Percentiles rank a stretch among this genome's conserved stretches.
Conservation (phyloP, 1,140 invertebrate genomes). For the Choristoneura fumiferana region DNA sequence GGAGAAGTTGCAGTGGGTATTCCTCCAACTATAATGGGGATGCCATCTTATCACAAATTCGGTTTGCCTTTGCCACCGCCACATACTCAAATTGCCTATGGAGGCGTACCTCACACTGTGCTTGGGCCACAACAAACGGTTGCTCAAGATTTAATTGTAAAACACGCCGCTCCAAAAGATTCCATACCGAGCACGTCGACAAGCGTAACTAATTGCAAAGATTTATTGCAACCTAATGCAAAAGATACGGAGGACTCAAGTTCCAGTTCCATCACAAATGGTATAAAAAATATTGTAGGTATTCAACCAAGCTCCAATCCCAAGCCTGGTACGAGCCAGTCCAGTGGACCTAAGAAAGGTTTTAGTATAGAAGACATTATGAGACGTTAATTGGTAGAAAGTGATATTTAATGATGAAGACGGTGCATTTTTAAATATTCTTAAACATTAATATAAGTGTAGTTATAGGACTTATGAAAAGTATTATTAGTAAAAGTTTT, state of each 20-base stretch:
- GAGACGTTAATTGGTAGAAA: constrained; percentile 77
- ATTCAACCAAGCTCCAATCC: constrained; percentile 73
- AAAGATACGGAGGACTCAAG: constrained; percentile 53
- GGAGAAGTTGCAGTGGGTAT: constrained; percentile 41
- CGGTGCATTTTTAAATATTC: constrained; percentile 36
- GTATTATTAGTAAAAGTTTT: constrained; percentile 67
- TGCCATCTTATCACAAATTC: constrained; percentile 71
- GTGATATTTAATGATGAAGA: constrained; percentile 10
- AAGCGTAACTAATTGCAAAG: constrained; percentile 60
- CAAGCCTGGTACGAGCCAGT: constrained; percentile 71
- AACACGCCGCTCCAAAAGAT: constrained; percentile 71
- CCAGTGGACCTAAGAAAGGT: constrained; percentile 79
- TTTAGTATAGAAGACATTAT: constrained; percentile 88
- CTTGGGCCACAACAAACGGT: constrained; percentile 70
- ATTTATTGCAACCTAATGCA: constrained; percentile 35
- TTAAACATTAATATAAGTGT: constrained; percentile 27
- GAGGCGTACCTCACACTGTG: constrained; percentile 54
- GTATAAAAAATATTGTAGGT: constrained; percentile 73
- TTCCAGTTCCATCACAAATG: constrained; percentile 62
- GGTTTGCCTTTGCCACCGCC: constrained; percentile 71
- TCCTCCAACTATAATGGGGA: constrained; percentile 39
- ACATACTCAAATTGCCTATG: constrained; percentile 67
- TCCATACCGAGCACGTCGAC: constrained; percentile 61
- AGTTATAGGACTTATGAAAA: constrained; percentile 36
- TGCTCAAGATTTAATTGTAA: constrained; percentile 76